phyloP scores from a whole-genome alignment of 2,888 invertebrate species.

The Ennomos quercinarius region DNA sequence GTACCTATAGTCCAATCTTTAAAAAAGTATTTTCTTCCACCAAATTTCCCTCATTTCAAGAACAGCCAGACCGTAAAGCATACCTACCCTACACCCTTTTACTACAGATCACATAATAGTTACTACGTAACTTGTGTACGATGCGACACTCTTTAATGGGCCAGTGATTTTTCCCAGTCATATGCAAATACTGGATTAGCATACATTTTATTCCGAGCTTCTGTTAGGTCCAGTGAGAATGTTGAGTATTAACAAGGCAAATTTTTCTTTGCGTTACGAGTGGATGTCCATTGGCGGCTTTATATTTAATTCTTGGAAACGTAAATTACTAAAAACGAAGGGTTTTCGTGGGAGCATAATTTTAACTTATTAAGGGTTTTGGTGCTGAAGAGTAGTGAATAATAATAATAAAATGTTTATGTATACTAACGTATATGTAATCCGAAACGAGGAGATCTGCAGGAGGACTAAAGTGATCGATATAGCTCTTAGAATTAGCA shows the following conservation, averaged over 20 bases:
- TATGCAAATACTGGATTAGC: conserved; percentile 76
- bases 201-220: conserved; percentile 69
- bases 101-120: conserved; percentile 36
- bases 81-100: conserved; percentile 53
- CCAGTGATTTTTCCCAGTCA: conserved; percentile 77
- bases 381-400: background rate
- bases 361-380: conserved; percentile 1
- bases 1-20: too few relatives aligned
- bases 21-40: too few relatives aligned
- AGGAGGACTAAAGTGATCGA: too few relatives aligned
- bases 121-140: conserved; percentile 37
- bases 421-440: too few relatives aligned
- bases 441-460: too few relatives aligned
- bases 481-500: too few relatives aligned
- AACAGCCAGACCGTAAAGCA: conserved; percentile 9
- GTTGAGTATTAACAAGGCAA: conserved; percentile 61
- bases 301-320: conserved; percentile 27
- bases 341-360: conserved; percentile 15
- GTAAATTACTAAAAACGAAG: conserved; percentile 7
- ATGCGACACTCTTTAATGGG: conserved; percentile 70
- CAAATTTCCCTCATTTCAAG: background rate
- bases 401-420: background rate
- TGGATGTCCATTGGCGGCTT: conserved; percentile 24
- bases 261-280: conserved; percentile 45
- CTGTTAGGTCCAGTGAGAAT: conserved; percentile 55